Percentiles rank a stretch among this genome's conserved stretches.
Evolutionary conservation across 2,888 invertebrate genomes (phyloP).

Genomic region (Macrostomum cliftonense): DNA sequence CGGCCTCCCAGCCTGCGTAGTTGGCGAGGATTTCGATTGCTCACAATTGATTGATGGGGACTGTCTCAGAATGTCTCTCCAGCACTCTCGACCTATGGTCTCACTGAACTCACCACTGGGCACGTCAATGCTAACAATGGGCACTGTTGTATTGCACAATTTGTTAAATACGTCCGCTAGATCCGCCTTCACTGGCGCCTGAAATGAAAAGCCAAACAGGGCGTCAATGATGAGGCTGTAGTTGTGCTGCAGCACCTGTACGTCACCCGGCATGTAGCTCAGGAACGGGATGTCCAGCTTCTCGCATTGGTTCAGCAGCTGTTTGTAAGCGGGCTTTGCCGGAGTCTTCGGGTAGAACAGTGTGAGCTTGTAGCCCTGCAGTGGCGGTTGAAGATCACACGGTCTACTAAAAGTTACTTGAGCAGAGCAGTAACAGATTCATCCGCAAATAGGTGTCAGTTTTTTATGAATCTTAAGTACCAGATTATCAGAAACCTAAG

Average conservation of each 20-base stretch:
- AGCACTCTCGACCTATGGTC: too few relatives aligned
- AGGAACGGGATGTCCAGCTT: conserved; percentile 56
- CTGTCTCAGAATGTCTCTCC: too few relatives aligned
- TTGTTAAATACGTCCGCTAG: conserved; percentile 42
- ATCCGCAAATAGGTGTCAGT: too few relatives aligned
- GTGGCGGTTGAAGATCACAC: conserved; percentile 1
- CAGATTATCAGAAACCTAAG: too few relatives aligned
- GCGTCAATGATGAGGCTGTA: conserved; percentile 74
- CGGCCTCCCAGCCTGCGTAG: conserved; percentile 64
- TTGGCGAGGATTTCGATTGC: too few relatives aligned
- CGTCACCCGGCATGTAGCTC: conserved; percentile 32
- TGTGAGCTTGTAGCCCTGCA: conserved; percentile 53
- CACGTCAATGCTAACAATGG: conserved; percentile 62
- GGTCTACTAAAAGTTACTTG: too few relatives aligned
- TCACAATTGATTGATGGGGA: too few relatives aligned
- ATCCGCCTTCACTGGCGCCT: conserved; percentile 54
- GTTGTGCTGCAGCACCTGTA: conserved; percentile 23
- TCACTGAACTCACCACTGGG: conserved; percentile 57
- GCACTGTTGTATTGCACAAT: conserved; percentile 27
- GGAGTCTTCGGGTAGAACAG: conserved; percentile 72
- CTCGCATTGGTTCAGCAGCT: conserved; percentile 60
- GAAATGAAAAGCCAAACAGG: conserved; percentile 79
- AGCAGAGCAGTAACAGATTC: too few relatives aligned
- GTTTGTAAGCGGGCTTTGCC: conserved; percentile 58
- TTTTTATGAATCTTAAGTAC: too few relatives aligned